These are phyloP conservation scores for Panagrolaimus sp. DNA, from an alignment of 1,140 invertebrate genomes.

Conservation along the genomic window DNA sequence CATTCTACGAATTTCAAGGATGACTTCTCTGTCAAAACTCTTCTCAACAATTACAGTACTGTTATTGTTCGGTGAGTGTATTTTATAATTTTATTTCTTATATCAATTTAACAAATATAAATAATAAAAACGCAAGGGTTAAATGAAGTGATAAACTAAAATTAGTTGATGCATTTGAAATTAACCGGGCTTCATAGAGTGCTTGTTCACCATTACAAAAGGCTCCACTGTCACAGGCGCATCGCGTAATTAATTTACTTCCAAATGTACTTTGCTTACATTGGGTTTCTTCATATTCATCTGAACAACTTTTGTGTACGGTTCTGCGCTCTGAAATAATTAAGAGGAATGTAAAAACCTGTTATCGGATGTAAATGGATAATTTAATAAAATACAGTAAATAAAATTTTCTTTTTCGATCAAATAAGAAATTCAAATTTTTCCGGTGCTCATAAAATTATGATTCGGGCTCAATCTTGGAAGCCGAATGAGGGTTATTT, in stretches of 20 bases:
- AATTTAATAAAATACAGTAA: conserved; percentile 21
- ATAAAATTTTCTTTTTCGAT: too few relatives aligned
- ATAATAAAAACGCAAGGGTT: background rate
- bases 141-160: background rate
- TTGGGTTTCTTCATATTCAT: conserved; percentile 52
- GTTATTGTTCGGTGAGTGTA: background rate
- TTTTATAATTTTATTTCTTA: conserved; percentile 6
- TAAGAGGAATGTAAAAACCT: background rate
- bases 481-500: too few relatives aligned
- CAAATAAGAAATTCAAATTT: background rate
- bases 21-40: background rate
- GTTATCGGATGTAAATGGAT: conserved; percentile 19
- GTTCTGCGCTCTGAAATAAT: conserved; percentile 46
- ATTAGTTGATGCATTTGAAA: background rate
- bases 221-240: conserved; percentile 44
- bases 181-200: background rate
- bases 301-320: conserved; percentile 52
- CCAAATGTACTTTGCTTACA: conserved; percentile 55
- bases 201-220: conserved; percentile 11
- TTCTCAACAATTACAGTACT: background rate
- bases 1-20: background rate
- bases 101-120: background rate
- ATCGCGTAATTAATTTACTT: conserved; percentile 50
- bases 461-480: too few relatives aligned
- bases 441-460: conserved; percentile 24